These are phyloP conservation scores for Nannobrachium achirus DNA, from an alignment of 2,113 vertebrate species.

Conservation along the genomic window DNA sequence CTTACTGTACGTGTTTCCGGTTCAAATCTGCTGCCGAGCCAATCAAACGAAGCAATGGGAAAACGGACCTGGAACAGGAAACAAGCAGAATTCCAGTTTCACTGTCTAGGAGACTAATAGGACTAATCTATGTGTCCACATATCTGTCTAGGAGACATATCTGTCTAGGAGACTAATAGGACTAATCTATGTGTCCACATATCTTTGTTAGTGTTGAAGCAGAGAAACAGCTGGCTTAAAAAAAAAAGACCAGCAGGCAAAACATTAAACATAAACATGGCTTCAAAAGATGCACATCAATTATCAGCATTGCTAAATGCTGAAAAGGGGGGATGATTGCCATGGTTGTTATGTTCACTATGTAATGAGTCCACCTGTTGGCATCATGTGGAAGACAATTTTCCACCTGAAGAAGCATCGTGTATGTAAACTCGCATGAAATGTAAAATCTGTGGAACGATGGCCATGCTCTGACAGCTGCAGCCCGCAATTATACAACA, in stretches of 20 bases:
- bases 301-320: constrained; percentile 70
- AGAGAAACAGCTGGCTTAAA: no score
- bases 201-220: no score
- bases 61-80: no score
- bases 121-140: no score
- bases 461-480: constrained; percentile 67
- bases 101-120: no score
- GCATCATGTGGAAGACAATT: constrained; percentile 73
- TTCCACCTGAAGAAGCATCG: constrained; percentile 72
- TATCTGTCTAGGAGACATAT: no score
- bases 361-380: constrained; percentile 76
- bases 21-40: no score
- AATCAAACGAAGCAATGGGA: no score
- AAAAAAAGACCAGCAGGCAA: constrained; percentile 18
- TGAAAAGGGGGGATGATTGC: constrained; percentile 60
- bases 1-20: no score
- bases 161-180: no score
- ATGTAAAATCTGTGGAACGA: constrained; percentile 66
- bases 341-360: constrained; percentile 65
- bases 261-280: constrained; percentile 40
- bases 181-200: no score
- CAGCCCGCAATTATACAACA: constrained; percentile 70
- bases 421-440: constrained; percentile 68
- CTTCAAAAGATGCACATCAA: constrained; percentile 54
- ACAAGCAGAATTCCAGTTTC: no score